These are phyloP conservation scores for Diogma glabrata DNA, from an alignment of 2,888 invertebrate species.

Conservation along the genomic window DNA sequence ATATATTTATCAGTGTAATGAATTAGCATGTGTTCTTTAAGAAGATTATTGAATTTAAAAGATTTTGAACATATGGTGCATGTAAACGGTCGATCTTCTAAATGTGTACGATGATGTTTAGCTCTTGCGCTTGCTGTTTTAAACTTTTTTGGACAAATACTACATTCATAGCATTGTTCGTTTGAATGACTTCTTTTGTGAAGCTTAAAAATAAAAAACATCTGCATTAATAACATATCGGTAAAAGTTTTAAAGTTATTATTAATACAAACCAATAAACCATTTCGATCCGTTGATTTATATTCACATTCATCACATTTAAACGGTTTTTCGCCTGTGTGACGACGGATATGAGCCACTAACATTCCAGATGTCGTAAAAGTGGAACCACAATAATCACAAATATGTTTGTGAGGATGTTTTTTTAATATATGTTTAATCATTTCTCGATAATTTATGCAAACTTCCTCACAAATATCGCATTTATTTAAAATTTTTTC, in stretches of 20 bases:
- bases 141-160: background rate
- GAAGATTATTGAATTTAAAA: background rate
- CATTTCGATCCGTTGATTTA: background rate
- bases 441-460: too few relatives aligned
- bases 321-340: background rate
- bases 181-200: background rate
- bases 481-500: too few relatives aligned
- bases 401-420: too few relatives aligned
- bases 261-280: too few relatives aligned
- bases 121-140: background rate
- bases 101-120: background rate
- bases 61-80: background rate
- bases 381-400: background rate
- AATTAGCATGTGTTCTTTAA: background rate
- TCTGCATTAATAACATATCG: too few relatives aligned
- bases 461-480: too few relatives aligned
- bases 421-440: too few relatives aligned
- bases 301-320: background rate
- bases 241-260: too few relatives aligned
- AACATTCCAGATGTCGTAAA: background rate
- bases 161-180: background rate
- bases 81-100: too few relatives aligned
- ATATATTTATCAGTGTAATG: background rate
- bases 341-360: background rate
- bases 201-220: background rate